These are phyloP conservation scores for Disparrhopalites patrizii DNA, from an alignment of 2,888 invertebrate genomes.

Conservation along the genomic window DNA sequence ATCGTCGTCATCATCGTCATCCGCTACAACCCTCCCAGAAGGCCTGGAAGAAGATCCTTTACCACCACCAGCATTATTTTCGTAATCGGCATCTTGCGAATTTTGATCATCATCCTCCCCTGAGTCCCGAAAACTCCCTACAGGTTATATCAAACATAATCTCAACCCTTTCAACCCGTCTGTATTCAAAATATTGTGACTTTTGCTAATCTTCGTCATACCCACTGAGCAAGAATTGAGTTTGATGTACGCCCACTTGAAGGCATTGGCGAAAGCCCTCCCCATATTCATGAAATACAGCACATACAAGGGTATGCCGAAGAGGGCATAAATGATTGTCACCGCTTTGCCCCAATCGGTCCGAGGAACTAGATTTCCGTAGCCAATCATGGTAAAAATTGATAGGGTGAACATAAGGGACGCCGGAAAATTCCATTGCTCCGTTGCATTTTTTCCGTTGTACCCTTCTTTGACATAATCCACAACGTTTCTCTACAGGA, in stretches of 20 bases:
- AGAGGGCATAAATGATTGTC: conserved; percentile 78
- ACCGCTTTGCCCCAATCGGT: conserved; percentile 78
- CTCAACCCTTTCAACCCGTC: conserved; percentile 1
- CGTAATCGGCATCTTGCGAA: no score
- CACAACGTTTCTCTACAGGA: conserved; percentile 58
- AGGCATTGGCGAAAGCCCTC: conserved; percentile 74
- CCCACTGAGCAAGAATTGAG: conserved; percentile 62
- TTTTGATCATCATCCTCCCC: conserved; percentile 16
- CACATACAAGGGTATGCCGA: conserved; percentile 82
- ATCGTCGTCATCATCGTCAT: conserved; percentile 49
- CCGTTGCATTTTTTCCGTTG: conserved; percentile 62
- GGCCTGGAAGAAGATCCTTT: conserved; percentile 3
- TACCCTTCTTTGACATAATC: conserved; percentile 64
- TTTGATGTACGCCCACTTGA: conserved; percentile 73
- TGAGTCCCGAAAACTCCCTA: conserved; percentile 10
- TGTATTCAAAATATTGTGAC: no score
- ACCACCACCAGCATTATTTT: not conserved
- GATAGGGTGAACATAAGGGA: conserved; percentile 84
- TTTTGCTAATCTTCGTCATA: conserved; percentile 9
- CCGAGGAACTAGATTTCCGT: conserved; percentile 78
- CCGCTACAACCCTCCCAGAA: conserved; percentile 12
- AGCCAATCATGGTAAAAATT: conserved; percentile 88
- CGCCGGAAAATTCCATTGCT: conserved; percentile 81
- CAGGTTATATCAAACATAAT: not conserved
- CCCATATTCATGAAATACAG: conserved; percentile 88